phyloP scores from a whole-genome alignment of 2,888 invertebrate species.

The Endotricha flammealis region DNA sequence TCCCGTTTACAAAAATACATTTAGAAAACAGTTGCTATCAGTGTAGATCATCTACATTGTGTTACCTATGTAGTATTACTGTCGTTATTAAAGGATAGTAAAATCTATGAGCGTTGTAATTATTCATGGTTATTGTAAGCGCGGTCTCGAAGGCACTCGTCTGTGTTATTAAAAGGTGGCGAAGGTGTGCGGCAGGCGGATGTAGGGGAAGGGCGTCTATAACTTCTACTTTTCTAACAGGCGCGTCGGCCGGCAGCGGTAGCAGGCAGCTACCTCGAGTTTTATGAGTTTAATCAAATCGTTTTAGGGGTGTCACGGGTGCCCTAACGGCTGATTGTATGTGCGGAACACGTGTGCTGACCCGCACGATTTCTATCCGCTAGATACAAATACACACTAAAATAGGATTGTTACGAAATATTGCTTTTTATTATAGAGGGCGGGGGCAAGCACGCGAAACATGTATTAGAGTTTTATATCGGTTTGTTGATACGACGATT shows the following conservation, averaged over 20 bases:
- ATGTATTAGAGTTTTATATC: conserved; percentile 44
- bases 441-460: conserved; percentile 44
- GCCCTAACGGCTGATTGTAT: conserved; percentile 61
- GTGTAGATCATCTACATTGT: too few species aligned
- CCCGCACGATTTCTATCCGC: conserved; percentile 35
- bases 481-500: conserved; percentile 29
- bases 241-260: conserved; percentile 27
- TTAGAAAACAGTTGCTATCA: too few species aligned
- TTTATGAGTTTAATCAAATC: conserved; percentile 75
- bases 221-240: conserved; percentile 52
- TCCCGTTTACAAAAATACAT: conserved; percentile 16
- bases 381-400: conserved; percentile 36
- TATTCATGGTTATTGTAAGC: conserved; percentile 62
- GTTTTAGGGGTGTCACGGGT: conserved; percentile 61
- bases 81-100: neutral
- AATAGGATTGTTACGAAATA: conserved; percentile 41
- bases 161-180: conserved; percentile 72
- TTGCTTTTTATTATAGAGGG: conserved; percentile 38
- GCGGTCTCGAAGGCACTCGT: conserved; percentile 61
- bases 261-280: conserved; percentile 44
- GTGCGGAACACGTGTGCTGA: conserved; percentile 58
- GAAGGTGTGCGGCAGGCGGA: conserved; percentile 41
- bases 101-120: conserved; percentile 33
- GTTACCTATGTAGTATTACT: too few species aligned
- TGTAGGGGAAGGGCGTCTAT: conserved; percentile 47